A percentile compares a stretch with the other conserved stretches of the same genome.
phyloP scores from a whole-genome alignment of 2,113 vertebrate genomes.

The Oreochromis niloticus region DNA sequence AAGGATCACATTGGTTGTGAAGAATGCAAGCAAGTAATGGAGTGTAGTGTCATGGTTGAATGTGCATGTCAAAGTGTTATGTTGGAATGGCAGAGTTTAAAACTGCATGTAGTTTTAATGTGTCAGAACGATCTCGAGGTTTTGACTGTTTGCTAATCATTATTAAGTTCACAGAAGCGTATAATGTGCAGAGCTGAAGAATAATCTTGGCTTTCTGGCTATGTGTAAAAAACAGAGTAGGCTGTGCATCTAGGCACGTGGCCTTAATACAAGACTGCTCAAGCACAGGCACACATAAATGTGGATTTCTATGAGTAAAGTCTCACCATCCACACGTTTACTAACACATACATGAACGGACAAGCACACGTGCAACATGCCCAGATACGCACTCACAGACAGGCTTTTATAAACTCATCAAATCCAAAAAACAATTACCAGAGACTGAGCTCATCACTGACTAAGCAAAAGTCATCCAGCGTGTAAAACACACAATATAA shows the following conservation, averaged over 20 bases:
- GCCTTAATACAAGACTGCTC: neutral
- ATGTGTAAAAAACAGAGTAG: slow-evolving; percentile 5
- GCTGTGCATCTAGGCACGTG: neutral
- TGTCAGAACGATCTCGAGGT: slow-evolving; percentile 33
- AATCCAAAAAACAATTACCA: slow-evolving; percentile 69
- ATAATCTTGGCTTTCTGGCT: slow-evolving; percentile 25
- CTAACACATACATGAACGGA: neutral
- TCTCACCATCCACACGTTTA: neutral
- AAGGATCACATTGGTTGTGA: slow-evolving; percentile 50
- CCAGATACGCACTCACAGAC: slow-evolving; percentile 2
- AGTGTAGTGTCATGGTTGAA: slow-evolving; percentile 24
- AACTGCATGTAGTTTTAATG: slow-evolving; percentile 27
- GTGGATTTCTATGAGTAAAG: neutral
- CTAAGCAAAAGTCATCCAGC: slow-evolving; percentile 71
- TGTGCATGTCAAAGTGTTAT: slow-evolving; percentile 37
- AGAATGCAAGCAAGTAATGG: slow-evolving; percentile 28
- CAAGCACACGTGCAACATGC: neutral
- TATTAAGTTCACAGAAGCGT: slow-evolving; percentile 9
- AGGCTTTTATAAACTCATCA: slow-evolving; percentile 69
- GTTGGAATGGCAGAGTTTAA: slow-evolving; percentile 42
- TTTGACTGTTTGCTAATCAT: slow-evolving; percentile 43
- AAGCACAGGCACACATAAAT: neutral
- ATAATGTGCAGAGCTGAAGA: slow-evolving; percentile 18
- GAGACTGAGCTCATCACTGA: slow-evolving; percentile 64
- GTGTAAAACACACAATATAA: slow-evolving; percentile 75